A percentile compares a stretch with the other conserved stretches of the same genome.
Conservation (phyloP, 1,140 invertebrate species). For the Saccostrea cuccullata region DNA sequence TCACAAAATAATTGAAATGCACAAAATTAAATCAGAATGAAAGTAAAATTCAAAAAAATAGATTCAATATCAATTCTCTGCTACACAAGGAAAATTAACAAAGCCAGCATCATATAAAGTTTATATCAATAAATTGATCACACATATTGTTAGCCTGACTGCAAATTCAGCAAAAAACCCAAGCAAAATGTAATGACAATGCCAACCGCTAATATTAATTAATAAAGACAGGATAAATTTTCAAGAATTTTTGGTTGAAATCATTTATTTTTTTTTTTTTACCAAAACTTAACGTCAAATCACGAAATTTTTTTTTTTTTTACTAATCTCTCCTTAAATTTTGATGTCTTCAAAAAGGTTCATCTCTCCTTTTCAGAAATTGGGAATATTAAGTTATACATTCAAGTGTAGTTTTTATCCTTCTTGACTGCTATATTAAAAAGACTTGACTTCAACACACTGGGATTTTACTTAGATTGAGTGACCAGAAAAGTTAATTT, state of each 20-base stretch:
- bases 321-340: too few species aligned
- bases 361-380: background rate
- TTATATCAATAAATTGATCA: background rate
- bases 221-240: too few species aligned
- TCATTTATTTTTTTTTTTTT: too few species aligned
- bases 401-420: background rate
- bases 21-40: background rate
- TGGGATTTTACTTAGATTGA: background rate
- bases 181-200: slow-evolving; percentile 14
- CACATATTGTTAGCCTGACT: background rate
- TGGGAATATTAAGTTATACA: background rate
- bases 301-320: too few species aligned
- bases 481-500: background rate
- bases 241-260: too few species aligned
- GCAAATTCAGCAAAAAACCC: background rate
- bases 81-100: background rate
- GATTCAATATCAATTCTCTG: background rate
- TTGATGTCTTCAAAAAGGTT: background rate
- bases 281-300: too few species aligned
- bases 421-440: background rate
- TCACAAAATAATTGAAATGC: background rate
- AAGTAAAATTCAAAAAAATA: background rate
- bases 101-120: background rate
- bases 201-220: background rate
- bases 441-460: background rate